Evolutionary conservation across 2,888 invertebrate species (phyloP), one percentile per base, ranked within the genome.

Genomic region (Furcula furcula): DNA sequence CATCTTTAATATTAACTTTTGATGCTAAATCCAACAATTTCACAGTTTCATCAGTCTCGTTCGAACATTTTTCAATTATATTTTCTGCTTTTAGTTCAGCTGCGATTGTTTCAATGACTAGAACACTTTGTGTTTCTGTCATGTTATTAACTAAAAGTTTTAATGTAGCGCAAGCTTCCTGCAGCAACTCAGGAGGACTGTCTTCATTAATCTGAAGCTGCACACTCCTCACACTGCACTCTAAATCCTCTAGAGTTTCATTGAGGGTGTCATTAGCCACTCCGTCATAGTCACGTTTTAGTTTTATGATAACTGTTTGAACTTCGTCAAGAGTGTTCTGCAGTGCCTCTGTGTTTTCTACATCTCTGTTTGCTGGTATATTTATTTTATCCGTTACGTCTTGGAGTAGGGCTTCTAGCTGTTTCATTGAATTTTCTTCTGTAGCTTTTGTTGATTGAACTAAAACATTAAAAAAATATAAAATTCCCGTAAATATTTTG

Each of bases 171-270:
- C 82, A 85, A 7, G 85, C 83, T 65, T 87, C 85, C 43, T 72
- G 73, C 1, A 88, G 58, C 31, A 85, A 58, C 13, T 78, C 76
- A 6, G 76, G 69, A 28, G 84, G 79, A 49, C 82, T 80, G 12
- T 75, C 73, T 62, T 87, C 86, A 54, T 76, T 78, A 29, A 86
- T 77, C 49, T 84, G 85, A 50, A 87, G 76, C 50, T 86, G 86
- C 3, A 87, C 83, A 72, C 86, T 87, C 55, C 87, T 83, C 61
- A 87, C 84, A 61, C 80, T 84, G 71, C 87, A 87, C 72, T 88
- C 88, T 76, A 88, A 78, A 55, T 88, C 88, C 53, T 86, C 81
- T 52, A 90, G 78, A 65, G 83, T 81, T 58, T 88, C 88, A 70
- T 80, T 82, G 46, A 87, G 74, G 58, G 75, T 65, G 40, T 86